Evolutionary conservation across 2,113 vertebrate genomes (phyloP), one percentile per base, ranked within the genome.

Genomic region (Salvelinus namaycush): DNA sequence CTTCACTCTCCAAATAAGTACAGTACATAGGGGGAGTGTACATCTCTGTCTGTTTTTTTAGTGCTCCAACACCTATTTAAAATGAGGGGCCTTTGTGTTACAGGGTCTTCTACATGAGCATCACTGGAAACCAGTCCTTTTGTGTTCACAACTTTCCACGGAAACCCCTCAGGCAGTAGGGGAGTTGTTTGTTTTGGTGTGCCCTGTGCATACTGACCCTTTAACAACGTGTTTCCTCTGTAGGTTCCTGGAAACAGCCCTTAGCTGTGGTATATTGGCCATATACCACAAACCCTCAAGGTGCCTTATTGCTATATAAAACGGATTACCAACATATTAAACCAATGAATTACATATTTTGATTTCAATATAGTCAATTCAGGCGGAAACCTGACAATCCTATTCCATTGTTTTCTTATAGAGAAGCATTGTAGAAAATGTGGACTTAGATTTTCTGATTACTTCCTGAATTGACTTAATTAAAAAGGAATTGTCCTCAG

Each of bases 91-190:
- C 22, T 7, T 13, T 24, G 62, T 65, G 16, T 65, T 24, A 65
- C 62, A 4, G n/a, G 20, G 13, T 24, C 22, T 26, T 65, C 62
- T 13, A 24, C 22, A 65, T 65, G 62, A 24, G 62, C 11, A 65
- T 65, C 26, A 13, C 26, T 24, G n/a, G 26, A n/a, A n/a, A 24
- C 22, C n/a, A 12, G 62, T 24, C 62, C 62, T 34, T 34, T 8
- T 8, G 6, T 34, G 34, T 34, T 7, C 34, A 34, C 34, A 34
- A 34, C 34, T 34, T 34, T 34, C 34, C 34, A 24, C 87, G 79
- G 85, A 88, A 84, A 73, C 74, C 76, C 75, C 24, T 57, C 12
- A 14, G 82, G 83, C 87, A 80, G 75, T 34, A 48, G 68, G 74
- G 16, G 0, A 14, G 62, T 5, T 80, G 65, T 86, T 89, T 82